Evolutionary conservation across 2,797 vertebrate species (phyloP).

Genomic region (Channallabes apus): DNA sequence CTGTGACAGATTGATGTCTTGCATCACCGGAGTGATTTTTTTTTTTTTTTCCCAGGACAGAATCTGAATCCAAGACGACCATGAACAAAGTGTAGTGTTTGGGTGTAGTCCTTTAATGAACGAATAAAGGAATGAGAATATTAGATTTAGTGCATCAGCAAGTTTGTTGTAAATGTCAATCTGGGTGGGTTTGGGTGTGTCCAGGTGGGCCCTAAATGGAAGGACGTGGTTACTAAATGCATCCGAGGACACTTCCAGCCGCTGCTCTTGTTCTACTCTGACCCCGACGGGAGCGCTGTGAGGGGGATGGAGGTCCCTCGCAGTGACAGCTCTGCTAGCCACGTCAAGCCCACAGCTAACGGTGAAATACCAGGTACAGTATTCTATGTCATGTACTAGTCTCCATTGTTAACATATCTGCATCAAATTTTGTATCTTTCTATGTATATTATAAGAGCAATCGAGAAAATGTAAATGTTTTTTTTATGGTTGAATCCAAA

Average conservation of each 20-base stretch:
- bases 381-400: background rate
- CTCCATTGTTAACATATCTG: background rate
- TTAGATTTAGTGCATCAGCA: background rate
- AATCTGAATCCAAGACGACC: background rate
- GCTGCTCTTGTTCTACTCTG: conserved; percentile 91
- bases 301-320: conserved; percentile 79
- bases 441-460: background rate
- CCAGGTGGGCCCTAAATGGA: conserved; percentile 92
- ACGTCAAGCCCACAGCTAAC: conserved; percentile 72
- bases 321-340: conserved; percentile 75
- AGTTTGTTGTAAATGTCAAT: background rate
- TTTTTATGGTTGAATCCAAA: background rate
- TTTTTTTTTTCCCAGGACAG: background rate
- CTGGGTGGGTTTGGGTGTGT: conserved; percentile 22
- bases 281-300: conserved; percentile 89
- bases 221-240: conserved; percentile 93
- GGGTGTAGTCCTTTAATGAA: background rate
- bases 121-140: background rate
- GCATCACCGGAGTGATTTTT: background rate
- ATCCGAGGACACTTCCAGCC: conserved; percentile 96
- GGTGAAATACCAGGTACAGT: conserved; percentile 78
- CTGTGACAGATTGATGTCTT: background rate
- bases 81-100: background rate
- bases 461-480: background rate
- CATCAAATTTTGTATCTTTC: background rate